A percentile compares a stretch with the other conserved stretches of the same genome.
These are phyloP conservation scores for Crenuchus spilurus DNA, from an alignment of 2,797 vertebrate species.

Conservation along the genomic window DNA sequence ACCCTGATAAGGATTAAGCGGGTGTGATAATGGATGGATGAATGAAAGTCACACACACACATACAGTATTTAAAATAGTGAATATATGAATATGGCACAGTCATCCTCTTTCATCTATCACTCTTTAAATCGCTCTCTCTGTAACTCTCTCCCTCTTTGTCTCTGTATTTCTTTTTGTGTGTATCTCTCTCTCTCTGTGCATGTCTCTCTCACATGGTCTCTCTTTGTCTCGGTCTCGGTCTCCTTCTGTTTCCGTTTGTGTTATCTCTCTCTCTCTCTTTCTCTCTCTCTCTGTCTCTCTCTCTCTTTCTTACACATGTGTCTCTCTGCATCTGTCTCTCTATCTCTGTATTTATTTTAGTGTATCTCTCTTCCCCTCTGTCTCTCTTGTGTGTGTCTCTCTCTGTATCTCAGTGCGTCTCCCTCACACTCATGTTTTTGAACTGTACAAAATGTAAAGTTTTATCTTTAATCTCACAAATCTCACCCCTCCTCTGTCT, in stretches of 20 bases:
- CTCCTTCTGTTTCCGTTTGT: not conserved
- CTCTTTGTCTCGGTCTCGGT: not conserved
- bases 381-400: not conserved
- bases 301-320: slow-evolving; percentile 14
- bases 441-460: slow-evolving; percentile 37
- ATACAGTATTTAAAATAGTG: too few species aligned
- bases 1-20: too few species aligned
- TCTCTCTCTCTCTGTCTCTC: not conserved
- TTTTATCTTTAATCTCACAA: slow-evolving; percentile 51
- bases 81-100: slow-evolving; percentile 26
- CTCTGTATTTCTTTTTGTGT: too few species aligned
- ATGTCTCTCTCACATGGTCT: not conserved
- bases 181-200: not conserved
- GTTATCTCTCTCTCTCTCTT: too few species aligned
- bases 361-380: not conserved
- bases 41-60: slow-evolving; percentile 3
- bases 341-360: too few species aligned
- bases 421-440: slow-evolving; percentile 15
- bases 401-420: not conserved
- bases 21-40: too few species aligned
- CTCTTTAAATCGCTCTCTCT: not conserved
- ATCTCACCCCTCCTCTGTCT: slow-evolving; percentile 36
- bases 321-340: not conserved
- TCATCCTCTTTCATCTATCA: slow-evolving; percentile 2
- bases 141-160: too few species aligned